A percentile compares a stretch with the other conserved stretches of the same genome.
Conservation (phyloP, 2,113 vertebrate species). For the Penelope pileata region DNA sequence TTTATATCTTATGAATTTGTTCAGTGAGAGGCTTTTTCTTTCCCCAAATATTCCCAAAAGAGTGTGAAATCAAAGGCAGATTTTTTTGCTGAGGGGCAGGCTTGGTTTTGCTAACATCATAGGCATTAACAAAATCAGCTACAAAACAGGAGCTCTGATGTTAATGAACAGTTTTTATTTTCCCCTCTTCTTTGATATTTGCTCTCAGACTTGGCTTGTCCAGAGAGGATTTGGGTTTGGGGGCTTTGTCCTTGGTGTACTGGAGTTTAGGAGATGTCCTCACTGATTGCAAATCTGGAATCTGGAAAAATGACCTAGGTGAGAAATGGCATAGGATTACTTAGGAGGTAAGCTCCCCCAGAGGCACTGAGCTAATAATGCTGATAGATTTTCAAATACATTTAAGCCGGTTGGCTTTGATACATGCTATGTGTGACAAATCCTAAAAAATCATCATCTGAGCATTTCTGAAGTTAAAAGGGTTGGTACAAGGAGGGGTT, state of each 20-base stretch:
- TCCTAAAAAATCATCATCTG: background rate
- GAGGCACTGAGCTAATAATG: background rate
- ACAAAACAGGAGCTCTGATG: background rate
- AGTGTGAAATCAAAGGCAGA: background rate
- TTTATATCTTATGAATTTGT: background rate
- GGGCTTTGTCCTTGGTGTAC: background rate
- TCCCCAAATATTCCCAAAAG: background rate
- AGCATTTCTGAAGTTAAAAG: background rate
- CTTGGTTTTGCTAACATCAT: background rate
- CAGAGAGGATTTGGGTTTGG: background rate
- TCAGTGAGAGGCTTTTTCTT: background rate
- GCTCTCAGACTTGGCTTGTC: background rate
- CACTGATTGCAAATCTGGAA: background rate
- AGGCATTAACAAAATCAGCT: background rate
- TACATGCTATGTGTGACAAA: background rate
- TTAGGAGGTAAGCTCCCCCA: background rate
- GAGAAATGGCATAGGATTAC: background rate
- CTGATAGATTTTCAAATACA: background rate
- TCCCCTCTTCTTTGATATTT: background rate
- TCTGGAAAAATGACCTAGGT: background rate
- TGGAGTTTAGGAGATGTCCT: background rate
- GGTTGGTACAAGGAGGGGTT: background rate
- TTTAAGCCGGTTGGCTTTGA: background rate
- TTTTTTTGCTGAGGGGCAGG: background rate
- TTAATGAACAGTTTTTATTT: background rate